These are phyloP conservation scores for Tinea semifulvella DNA, from an alignment of 2,888 invertebrate species.

Conservation along the genomic window DNA sequence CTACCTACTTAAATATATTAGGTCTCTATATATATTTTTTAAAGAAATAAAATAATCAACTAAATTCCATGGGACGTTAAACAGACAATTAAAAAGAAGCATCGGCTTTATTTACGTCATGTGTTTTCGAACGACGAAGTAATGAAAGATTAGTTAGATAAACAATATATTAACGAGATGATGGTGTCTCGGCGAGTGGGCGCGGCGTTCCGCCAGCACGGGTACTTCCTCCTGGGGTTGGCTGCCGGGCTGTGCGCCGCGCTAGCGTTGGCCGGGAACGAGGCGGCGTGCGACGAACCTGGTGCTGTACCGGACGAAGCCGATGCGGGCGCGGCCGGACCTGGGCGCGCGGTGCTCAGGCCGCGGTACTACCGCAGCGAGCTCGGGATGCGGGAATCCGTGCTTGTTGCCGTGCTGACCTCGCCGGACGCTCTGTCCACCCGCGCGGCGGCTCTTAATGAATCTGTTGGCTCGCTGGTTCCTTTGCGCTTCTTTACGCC, in stretches of 20 bases:
- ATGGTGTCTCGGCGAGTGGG: conserved; percentile 34
- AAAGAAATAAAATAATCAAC: too few species aligned
- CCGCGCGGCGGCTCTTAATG: conserved; percentile 67
- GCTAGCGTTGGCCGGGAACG: conserved; percentile 55
- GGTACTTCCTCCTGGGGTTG: conserved; percentile 65
- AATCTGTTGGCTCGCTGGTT: neutral
- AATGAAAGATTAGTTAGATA: too few species aligned
- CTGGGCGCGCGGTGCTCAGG: conserved; percentile 67
- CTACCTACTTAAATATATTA: too few species aligned
- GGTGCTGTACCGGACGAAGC: conserved; percentile 23
- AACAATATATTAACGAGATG: too few species aligned
- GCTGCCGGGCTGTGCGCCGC: conserved; percentile 65
- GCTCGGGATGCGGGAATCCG: conserved; percentile 88
- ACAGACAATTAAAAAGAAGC: too few species aligned
- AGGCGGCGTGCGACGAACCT: conserved; percentile 23
- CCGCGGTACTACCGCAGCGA: conserved; percentile 96
- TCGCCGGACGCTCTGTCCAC: conserved; percentile 76
- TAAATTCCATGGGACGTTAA: too few species aligned
- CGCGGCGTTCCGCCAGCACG: conserved; percentile 59
- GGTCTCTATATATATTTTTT: too few species aligned
- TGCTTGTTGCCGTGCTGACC: conserved; percentile 88
- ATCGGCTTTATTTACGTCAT: too few species aligned
- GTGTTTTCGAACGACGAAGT: too few species aligned
- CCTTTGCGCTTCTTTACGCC: conserved; percentile 72
- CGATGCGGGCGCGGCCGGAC: conserved; percentile 20